Evolutionary conservation across 2,113 vertebrate species (phyloP), one percentile per base, ranked within the genome.

Genomic region (Phalacrocorax aristotelis): DNA sequence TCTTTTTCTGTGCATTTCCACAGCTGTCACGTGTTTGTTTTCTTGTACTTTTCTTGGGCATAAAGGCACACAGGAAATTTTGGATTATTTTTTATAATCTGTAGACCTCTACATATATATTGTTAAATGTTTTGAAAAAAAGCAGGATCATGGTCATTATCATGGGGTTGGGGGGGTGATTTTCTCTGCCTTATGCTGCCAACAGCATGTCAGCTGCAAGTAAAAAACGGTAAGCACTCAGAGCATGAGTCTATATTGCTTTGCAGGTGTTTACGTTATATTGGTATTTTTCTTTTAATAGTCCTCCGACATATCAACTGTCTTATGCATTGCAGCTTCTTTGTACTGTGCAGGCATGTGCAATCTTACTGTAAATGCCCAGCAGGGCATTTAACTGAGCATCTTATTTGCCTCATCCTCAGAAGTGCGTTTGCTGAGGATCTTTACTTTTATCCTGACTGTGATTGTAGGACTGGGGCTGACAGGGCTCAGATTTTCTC

Each of bases 261-360:
- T 94, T 89, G 58, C 75, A 83, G 62, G 21, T 86, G n/a, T 80
- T 95, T 88, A 75, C 54, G 38, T 78, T 90, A 74, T 77, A 66
- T 15, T 85, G 26, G 14, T 7, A 44, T 82, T 81, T 92, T 92
- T 77, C 13, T 89, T 97, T 95, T 66, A 90, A 80, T 55, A 57
- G 42, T 58, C 34, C 36, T 94, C 38, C 72, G 38, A 74, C 46
- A 52, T 85, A 69, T 42, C 38, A 79, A 14, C n/a, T 83, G 22
- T 83, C 55, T 79, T 58, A 51, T 40, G 46, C 71, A 46, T 51
- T 84, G 65, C 40, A 46, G 49, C 61, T 83, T 71, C 62, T 83
- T 57, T 79, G 46, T 58, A 66, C 49, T 48, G 21, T 0, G 0
- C 61, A 66, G 58, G 42, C 4, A 0, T 20, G 36, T 85, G 48